Base-by-base conservation (phyloP, 2,797 vertebrate species). In the Sebastes iracundus region DNA sequence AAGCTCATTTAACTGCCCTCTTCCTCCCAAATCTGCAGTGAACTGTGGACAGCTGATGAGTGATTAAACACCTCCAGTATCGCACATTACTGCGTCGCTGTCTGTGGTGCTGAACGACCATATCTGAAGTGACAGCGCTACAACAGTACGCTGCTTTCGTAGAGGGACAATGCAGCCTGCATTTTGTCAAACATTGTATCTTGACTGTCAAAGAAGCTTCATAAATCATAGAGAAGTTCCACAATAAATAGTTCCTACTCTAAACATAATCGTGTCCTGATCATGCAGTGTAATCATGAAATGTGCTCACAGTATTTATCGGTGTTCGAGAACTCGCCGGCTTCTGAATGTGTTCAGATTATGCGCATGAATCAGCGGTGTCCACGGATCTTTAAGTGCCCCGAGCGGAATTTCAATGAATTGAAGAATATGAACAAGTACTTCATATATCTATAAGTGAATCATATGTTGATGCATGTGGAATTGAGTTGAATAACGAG, bases 361-460 rank as follows among this genome's bases (percentile, higher is more conserved):
- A 89, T 90, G 90, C 83, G 90, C 82, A 85, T 88, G 82, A 87
- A 83, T 86, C 81, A 80, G 75, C 53, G 69, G 64, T 60, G 77
- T 77, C 63, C 79, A 72, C 79, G 70, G 82, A 90, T 92, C 82
- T 85, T 80, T 81, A 32, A 56, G 67, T 5, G 55, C 77, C 77
- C 70, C 2, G 2, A 80, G 81, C 77, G 23, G 86, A 85, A 88
- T 88, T 69, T 84, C 66, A 91, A 82, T 85, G 81, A 82, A 78
- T 27, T 42, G 28, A 82, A 79, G 60, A n/a, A 64, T 73, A 72
- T 80, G 62, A 87, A 80, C 56, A 64, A 81, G 42, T 53, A 52
- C 68, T 72, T 69, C 52, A 67, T 49, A 77, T n/a, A 72, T 42
- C 27, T 59, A 12, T 32, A 80, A 81, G 65, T 88, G 69, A 77